Evolutionary conservation across 2,797 vertebrate species (phyloP).

Genomic region (Oryzias dopingdopingensis): DNA sequence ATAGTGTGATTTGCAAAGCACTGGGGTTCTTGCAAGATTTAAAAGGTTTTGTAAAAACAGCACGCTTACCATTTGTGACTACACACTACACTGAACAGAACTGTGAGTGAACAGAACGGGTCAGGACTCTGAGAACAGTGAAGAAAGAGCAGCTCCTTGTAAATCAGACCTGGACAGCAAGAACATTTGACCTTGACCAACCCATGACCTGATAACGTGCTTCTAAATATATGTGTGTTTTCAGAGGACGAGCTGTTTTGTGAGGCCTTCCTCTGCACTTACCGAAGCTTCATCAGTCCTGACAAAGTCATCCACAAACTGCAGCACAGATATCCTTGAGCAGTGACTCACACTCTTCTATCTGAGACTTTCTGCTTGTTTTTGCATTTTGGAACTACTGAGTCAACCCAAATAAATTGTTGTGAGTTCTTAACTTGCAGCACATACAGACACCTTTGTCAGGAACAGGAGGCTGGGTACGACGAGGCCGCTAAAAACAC

Average conservation of each 20-base stretch:
- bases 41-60: no score
- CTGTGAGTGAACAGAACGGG: no score
- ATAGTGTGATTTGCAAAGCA: no score
- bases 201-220: not conserved
- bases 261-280: slow-evolving; percentile 92
- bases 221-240: slow-evolving; percentile 19
- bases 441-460: slow-evolving; percentile 85
- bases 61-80: no score
- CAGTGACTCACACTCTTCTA: not conserved
- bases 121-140: no score
- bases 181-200: not conserved
- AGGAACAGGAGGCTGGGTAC: slow-evolving; percentile 66
- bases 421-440: slow-evolving; percentile 65
- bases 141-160: no score
- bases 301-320: slow-evolving; percentile 90
- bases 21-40: no score
- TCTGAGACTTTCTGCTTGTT: not conserved
- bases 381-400: not conserved
- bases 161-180: not conserved
- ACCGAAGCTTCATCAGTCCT: slow-evolving; percentile 88
- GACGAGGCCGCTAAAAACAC: slow-evolving; percentile 83
- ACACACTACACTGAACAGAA: no score
- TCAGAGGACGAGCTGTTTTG: slow-evolving; percentile 87
- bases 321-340: slow-evolving; percentile 89
- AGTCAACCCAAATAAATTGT: not conserved